Base-by-base conservation (phyloP, 2,113 vertebrate species). In the Podiceps cristatus region DNA sequence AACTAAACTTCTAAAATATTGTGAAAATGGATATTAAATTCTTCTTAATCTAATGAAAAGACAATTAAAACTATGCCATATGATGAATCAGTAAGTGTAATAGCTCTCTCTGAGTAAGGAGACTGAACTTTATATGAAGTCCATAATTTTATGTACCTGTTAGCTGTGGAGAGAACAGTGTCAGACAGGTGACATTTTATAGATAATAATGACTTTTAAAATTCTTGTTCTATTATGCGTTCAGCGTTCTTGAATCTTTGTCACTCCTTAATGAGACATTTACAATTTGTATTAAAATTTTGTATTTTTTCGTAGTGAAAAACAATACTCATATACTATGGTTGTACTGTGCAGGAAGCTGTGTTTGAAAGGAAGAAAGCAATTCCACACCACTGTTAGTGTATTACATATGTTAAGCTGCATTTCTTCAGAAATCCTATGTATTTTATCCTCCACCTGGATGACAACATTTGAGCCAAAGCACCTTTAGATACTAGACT, bases 1-100 rank as follows among this genome's bases (percentile, higher is more conserved):
- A 93, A 84, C 78, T 85, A 88, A 81, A 82, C 27, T 90, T 86
- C 53, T 44, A 91, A 91, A 91, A 85, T 96, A 95, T 47, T 73
- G 37, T 64, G 63, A 93, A 95, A 96, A 76, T 69, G 42, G 44
- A 33, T 86, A 69, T 42, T n/a, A 91, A 27, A 29, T 87, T 94
- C 82, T 95, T 82, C 44, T 91, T 90, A 89, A 72, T 83, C 40
- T 83, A 89, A 92, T 73, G 72, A 72, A 87, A 87, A 89, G 50
- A 49, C 59, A 86, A 87, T 95, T 90, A 92, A 95, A 86, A 33
- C 45, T 9, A 84, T 73, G 55, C 24, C 35, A 86, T 83, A 37
- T 78, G 73, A 91, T 95, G 91, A 88, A 95, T 86, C 50, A 71
- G 55, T 37, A 92, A 95, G 27, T 69, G 11, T 95, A 84, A 88